A percentile compares a stretch with the other conserved stretches of the same genome.
Evolutionary conservation across 2,888 invertebrate genomes (phyloP).

Genomic region (Adelphocoris suturalis): DNA sequence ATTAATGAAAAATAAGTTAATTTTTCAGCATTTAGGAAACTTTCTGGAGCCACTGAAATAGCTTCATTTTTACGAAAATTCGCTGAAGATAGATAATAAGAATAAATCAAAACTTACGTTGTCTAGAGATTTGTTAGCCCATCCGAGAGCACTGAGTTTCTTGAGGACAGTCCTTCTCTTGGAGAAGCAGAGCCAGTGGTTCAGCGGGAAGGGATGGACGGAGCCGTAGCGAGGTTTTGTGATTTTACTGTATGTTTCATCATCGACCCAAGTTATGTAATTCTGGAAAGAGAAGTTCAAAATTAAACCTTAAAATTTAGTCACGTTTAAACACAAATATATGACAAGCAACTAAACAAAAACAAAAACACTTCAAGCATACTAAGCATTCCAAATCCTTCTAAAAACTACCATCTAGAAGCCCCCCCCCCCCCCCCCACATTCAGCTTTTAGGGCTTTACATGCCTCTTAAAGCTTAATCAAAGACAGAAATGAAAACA

Average conservation of each 20-base stretch:
- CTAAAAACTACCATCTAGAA: no score
- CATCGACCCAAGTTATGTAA: slow-evolving; percentile 93
- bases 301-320: background rate
- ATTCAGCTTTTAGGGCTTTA: no score
- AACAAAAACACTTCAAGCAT: no score
- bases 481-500: no score
- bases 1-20: no score
- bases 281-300: slow-evolving; percentile 80
- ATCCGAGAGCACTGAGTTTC: slow-evolving; percentile 88
- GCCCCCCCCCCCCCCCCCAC: no score
- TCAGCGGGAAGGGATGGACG: slow-evolving; percentile 96
- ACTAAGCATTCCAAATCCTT: no score
- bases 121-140: slow-evolving; percentile 89
- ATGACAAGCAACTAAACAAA: background rate
- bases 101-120: slow-evolving; percentile 81
- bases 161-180: slow-evolving; percentile 86
- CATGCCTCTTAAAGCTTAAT: no score
- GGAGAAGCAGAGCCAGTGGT: slow-evolving; percentile 87
- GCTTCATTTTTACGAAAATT: no score
- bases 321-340: background rate
- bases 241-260: slow-evolving; percentile 87
- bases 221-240: slow-evolving; percentile 92
- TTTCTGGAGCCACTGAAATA: no score
- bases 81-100: no score
- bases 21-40: no score